Evolutionary conservation across 2,797 vertebrate genomes (phyloP).

Genomic region (Triplophysa bombifrons): DNA sequence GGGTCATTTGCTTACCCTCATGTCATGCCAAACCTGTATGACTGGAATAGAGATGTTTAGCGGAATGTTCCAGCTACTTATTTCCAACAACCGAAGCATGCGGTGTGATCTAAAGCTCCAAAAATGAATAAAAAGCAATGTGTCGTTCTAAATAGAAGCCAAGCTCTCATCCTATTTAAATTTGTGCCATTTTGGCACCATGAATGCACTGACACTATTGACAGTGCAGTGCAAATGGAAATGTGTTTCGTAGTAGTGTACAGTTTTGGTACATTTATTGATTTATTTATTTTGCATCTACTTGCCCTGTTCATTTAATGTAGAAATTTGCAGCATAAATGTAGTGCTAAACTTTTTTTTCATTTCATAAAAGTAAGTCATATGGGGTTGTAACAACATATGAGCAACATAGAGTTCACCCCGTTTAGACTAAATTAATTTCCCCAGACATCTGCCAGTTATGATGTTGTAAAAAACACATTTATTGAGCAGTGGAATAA

Average conservation of each 20-base stretch:
- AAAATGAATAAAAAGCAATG: too few species aligned
- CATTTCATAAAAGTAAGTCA: not conserved
- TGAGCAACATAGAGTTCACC: too few species aligned
- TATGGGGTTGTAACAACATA: not conserved
- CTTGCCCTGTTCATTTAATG: too few species aligned
- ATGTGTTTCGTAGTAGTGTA: not conserved
- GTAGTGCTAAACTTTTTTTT: not conserved
- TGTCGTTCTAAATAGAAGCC: too few species aligned
- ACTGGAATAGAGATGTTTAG: not conserved
- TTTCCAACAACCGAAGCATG: too few species aligned
- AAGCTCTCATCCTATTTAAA: too few species aligned
- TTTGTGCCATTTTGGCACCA: too few species aligned
- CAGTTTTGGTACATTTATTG: not conserved
- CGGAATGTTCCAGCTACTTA: not conserved
- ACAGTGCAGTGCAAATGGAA: not conserved
- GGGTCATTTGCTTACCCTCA: not conserved
- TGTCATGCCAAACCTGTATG: not conserved
- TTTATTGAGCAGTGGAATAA: not conserved
- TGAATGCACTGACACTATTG: too few species aligned
- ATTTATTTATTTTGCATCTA: too few species aligned
- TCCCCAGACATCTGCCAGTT: slow-evolving; percentile 15
- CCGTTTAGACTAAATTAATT: not conserved
- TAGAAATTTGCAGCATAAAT: not conserved
- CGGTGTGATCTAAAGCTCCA: too few species aligned
- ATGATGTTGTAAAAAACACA: not conserved